Conservation (phyloP, 2,888 invertebrate genomes). For the Lycophotia porphyrea region DNA sequence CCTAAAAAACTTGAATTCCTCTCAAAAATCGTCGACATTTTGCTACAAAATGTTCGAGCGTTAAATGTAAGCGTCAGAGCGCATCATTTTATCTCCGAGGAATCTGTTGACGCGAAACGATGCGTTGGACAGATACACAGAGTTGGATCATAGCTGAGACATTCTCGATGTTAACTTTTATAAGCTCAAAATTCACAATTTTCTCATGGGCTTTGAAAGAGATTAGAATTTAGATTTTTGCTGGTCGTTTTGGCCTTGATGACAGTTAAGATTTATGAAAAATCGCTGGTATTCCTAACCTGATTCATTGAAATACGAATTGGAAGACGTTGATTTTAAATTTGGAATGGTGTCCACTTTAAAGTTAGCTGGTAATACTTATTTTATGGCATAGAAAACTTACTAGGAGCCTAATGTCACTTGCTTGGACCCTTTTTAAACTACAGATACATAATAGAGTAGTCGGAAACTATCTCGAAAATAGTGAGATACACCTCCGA, state of each 20-base stretch:
- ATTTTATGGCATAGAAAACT: background rate
- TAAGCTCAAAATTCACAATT: background rate
- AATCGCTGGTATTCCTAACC: background rate
- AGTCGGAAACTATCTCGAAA: background rate
- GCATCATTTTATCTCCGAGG: conserved; percentile 27
- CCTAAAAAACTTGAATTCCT: background rate
- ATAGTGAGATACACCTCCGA: background rate
- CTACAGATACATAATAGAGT: background rate
- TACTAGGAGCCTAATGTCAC: background rate
- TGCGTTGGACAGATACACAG: conserved; percentile 27
- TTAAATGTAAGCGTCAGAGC: conserved; percentile 1
- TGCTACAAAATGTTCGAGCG: background rate
- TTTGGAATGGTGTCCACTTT: background rate
- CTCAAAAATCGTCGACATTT: background rate
- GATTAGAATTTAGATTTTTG: background rate
- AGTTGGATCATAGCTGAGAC: conserved; percentile 19
- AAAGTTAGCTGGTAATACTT: background rate
- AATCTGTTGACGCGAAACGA: conserved; percentile 33
- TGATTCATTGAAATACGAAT: background rate
- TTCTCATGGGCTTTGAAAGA: background rate
- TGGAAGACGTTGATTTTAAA: background rate
- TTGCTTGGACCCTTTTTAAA: background rate
- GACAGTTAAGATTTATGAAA: background rate
- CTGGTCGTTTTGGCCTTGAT: background rate
- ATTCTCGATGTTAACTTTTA: background rate